Evolutionary conservation across 2,113 vertebrate species (phyloP).

Genomic region (Ia io): DNA sequence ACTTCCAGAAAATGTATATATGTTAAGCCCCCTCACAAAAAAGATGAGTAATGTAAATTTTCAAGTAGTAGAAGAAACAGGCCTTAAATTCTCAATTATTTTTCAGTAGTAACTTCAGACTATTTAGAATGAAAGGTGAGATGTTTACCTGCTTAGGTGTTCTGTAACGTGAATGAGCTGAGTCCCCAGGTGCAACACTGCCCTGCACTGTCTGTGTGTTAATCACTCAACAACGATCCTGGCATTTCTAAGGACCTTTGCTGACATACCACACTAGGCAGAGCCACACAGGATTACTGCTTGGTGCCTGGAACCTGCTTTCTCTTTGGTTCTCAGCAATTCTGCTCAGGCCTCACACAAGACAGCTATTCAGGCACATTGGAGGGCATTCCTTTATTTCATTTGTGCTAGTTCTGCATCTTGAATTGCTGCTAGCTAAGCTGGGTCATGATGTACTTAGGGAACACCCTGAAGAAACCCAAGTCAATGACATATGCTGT

Average conservation of each 20-base stretch:
- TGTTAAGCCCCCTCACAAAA: background rate
- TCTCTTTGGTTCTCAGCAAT: slow-evolving; percentile 71
- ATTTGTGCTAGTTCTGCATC: slow-evolving; percentile 80
- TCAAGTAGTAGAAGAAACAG: slow-evolving; percentile 12
- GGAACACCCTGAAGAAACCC: slow-evolving; percentile 47
- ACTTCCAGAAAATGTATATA: slow-evolving; percentile 46
- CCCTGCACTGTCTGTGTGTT: slow-evolving; percentile 54
- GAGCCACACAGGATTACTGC: slow-evolving; percentile 61
- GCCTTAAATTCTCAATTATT: slow-evolving; percentile 19
- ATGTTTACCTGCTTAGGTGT: slow-evolving; percentile 74
- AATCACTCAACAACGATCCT: slow-evolving; percentile 67
- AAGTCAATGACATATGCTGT: slow-evolving; percentile 39
- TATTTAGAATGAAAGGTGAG: slow-evolving; percentile 37
- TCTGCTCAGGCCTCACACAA: slow-evolving; percentile 79
- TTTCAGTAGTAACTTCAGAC: slow-evolving; percentile 25
- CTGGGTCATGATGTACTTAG: slow-evolving; percentile 55
- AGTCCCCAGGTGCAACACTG: slow-evolving; percentile 64
- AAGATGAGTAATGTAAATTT: slow-evolving; percentile 3
- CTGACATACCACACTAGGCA: slow-evolving; percentile 72
- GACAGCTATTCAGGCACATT: slow-evolving; percentile 78
- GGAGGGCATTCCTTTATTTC: slow-evolving; percentile 84
- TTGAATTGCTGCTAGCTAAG: slow-evolving; percentile 76
- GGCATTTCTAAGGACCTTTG: slow-evolving; percentile 67
- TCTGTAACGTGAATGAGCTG: slow-evolving; percentile 33
- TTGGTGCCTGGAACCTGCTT: slow-evolving; percentile 60